Conservation (phyloP, 2,888 invertebrate species). For the Seladonia tumulorum region DNA sequence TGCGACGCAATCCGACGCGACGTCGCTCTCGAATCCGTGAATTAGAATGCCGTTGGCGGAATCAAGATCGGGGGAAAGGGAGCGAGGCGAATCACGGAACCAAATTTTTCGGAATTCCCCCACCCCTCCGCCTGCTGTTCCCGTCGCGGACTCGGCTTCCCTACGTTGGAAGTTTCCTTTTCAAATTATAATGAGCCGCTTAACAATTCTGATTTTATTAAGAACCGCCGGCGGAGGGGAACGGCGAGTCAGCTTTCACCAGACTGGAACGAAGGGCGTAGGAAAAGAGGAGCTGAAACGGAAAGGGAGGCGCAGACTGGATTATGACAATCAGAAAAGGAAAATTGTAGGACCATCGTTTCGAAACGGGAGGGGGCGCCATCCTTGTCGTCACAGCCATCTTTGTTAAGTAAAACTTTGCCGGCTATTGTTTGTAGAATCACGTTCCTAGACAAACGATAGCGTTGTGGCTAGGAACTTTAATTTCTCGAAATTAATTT, state of each 20-base stretch:
- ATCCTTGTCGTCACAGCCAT: not conserved
- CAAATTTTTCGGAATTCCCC: constrained; percentile 30
- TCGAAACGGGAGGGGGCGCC: constrained; percentile 22
- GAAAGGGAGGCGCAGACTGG: constrained; percentile 37
- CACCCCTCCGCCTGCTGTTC: not conserved
- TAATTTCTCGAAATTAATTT: no score
- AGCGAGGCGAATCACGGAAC: not conserved
- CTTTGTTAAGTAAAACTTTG: not conserved
- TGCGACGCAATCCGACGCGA: no score
- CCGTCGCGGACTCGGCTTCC: not conserved
- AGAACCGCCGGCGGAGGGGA: constrained; percentile 50
- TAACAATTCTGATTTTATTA: constrained; percentile 76
- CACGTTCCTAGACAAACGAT: no score
- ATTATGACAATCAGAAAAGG: constrained; percentile 55
- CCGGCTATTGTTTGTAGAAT: not conserved
- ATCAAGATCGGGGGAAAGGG: constrained; percentile 15
- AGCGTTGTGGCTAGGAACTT: no score
- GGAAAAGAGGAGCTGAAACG: constrained; percentile 39
- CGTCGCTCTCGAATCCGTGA: constrained; percentile 18
- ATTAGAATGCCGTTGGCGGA: not conserved
- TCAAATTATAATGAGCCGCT: constrained; percentile 73
- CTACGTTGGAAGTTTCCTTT: constrained; percentile 60
- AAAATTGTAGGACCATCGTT: constrained; percentile 38
- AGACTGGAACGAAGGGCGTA: constrained; percentile 58
- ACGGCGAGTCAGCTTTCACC: constrained; percentile 38